Evolutionary conservation across 2,113 vertebrate species (phyloP), one percentile per base, ranked within the genome.

Genomic region (Macquaria australasica): DNA sequence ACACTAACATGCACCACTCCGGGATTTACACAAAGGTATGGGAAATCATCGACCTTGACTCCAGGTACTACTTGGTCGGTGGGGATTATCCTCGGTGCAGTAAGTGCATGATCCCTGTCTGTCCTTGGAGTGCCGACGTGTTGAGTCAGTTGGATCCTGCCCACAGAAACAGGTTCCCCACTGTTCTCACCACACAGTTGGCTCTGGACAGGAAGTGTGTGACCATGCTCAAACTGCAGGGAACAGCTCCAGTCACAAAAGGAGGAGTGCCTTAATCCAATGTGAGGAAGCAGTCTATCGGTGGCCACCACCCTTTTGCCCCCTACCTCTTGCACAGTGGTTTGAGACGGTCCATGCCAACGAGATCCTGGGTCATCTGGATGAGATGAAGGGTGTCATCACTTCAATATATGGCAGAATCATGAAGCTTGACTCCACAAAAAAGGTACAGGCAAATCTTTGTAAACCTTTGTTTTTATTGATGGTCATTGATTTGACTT

Each of bases 131-230:
- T 15, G 0, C 0, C 0, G 48, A 71, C 0, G 4, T 72, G 1
- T 3, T 73, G 0, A 14, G 2, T 0, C 82, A 84, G 31, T 2
- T 84, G 21, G 75, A 84, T 58, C 25, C 34, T 1, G 14, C 74
- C 1, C 58, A 78, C 18, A 18, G 58, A 0, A 84, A 25, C 56
- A 15, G 1, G 12, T 77, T 89, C 12, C 87, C 77, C 0, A 76
- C 82, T 67, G 75, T 79, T 1, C 53, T 77, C 1, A 63, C 59
- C 0, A 51, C 45, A 23, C 59, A 77, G 31, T 10, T 87, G 63
- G 84, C 73, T 1, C 84, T 87, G 50, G 77, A 89, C 53, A 78
- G 68, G 28, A 87, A 60, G 10, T 89, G 84, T 60, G 43, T 87
- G 0, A 79, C 77, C 0, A 3, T 89, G 0, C 14, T 84, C 0